A percentile compares a stretch with the other conserved stretches of the same genome.
Conservation (phyloP, 2,797 vertebrate species). For the Psittacula echo region DNA sequence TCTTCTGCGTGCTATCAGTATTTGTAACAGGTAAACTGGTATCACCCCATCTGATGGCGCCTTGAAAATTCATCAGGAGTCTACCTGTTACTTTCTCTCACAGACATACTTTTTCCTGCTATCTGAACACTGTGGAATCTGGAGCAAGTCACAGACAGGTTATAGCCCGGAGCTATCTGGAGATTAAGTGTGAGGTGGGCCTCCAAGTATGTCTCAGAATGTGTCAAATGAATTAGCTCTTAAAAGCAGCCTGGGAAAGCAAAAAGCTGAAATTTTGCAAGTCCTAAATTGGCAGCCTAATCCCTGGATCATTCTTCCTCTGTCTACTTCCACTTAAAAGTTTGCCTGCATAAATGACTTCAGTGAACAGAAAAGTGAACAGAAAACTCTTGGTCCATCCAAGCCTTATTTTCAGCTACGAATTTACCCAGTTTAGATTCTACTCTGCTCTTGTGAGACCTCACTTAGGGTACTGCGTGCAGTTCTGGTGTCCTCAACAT, state of each 20-base stretch:
- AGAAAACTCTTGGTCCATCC: background rate
- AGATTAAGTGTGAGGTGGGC: background rate
- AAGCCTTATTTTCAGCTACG: background rate
- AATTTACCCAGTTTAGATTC: background rate
- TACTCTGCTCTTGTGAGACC: background rate
- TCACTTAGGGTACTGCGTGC: background rate
- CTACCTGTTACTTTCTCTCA: background rate
- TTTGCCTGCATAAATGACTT: conserved; percentile 14
- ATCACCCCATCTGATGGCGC: background rate
- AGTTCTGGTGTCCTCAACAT: background rate
- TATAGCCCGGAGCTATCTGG: background rate
- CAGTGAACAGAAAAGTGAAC: background rate
- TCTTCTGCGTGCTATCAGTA: background rate
- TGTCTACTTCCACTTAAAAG: background rate
- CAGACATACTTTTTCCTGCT: background rate
- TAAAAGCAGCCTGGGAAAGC: conserved; percentile 10
- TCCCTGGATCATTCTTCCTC: background rate
- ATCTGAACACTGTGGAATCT: background rate
- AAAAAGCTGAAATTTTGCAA: conserved; percentile 24
- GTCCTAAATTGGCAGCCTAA: conserved; percentile 21
- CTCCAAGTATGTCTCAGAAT: background rate
- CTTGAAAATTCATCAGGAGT: background rate
- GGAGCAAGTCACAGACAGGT: conserved; percentile 1
- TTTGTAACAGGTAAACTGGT: background rate
- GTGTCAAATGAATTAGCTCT: conserved; percentile 35